Conservation (phyloP, 2,888 invertebrate genomes). For the Sthenelais limicola region DNA sequence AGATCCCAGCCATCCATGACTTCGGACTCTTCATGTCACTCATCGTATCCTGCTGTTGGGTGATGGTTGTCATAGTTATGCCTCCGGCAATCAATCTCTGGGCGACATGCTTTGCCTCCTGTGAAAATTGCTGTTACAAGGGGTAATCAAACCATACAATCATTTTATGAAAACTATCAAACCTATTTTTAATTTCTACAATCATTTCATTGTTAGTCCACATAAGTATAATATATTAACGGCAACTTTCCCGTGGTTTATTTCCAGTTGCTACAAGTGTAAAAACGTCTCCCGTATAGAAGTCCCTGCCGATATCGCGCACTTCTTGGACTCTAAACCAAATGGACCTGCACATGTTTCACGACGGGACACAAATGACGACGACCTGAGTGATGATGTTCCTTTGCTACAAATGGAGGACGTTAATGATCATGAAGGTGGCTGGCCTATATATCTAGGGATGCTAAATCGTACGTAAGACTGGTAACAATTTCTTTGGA, state of each 20-base stretch:
- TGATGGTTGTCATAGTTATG: slow-evolving; percentile 63
- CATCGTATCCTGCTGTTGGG: slow-evolving; percentile 66
- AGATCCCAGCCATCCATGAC: slow-evolving; percentile 69
- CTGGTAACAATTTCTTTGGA: slow-evolving; percentile 14
- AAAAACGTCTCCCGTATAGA: slow-evolving; percentile 1
- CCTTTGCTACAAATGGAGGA: slow-evolving; percentile 58
- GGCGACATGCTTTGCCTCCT: slow-evolving; percentile 53
- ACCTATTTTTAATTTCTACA: too few relatives aligned
- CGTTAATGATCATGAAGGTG: slow-evolving; percentile 42
- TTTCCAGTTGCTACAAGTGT: slow-evolving; percentile 33
- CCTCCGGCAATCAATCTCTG: slow-evolving; percentile 66
- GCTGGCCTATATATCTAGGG: slow-evolving; percentile 45
- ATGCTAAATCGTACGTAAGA: slow-evolving; percentile 42
- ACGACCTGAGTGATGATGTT: slow-evolving; percentile 55
- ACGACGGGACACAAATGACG: background rate
- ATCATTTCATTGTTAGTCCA: too few relatives aligned
- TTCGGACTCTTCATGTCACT: slow-evolving; percentile 69
- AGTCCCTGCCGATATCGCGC: slow-evolving; percentile 31
- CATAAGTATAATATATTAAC: too few relatives aligned
- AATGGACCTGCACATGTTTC: background rate
- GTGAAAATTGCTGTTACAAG: slow-evolving; percentile 52
- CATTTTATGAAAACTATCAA: too few relatives aligned
- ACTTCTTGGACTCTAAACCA: slow-evolving; percentile 22
- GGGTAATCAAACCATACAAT: slow-evolving; percentile 36
- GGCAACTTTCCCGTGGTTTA: too few relatives aligned